Evolutionary conservation across 1,140 invertebrate species (phyloP), one percentile per base, ranked within the genome.

Genomic region (Drosophila sucinea): DNA sequence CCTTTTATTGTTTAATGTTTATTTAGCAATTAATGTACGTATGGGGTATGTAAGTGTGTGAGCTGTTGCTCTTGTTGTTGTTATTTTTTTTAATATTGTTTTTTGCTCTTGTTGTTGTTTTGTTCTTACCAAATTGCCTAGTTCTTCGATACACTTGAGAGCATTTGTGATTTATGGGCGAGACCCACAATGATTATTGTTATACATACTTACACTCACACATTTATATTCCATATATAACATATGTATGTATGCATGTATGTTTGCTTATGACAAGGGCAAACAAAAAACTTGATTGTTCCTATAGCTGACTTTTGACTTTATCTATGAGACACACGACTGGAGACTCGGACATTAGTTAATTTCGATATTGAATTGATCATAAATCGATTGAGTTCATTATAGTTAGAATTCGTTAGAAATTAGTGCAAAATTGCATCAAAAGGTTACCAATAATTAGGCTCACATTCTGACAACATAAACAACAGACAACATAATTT

Each of bases 111-210:
- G 58, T 40, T 55, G 47, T 41, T 54, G 17, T 17, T 35, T 57
- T 51, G 44, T 62, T 67, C 51, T 63, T 69, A 60, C 47, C 51
- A 27, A 41, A 71, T 70, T 74, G 75, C 80, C 70, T 63, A 79
- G 73, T 77, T 77, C 78, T 86, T 75, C 69, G 82, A 79, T 85
- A 75, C 83, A 85, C 65, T 82, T 67, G 82, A 82, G 79, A 86
- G 82, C 74, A 41, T 60, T 72, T 75, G 67, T 85, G 82, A 85
- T 85, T 85, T 85, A 85, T 76, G 82, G 61, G 60, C 65, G 69
- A 71, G 79, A 72, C 81, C 84, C 79, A 55, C 78, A 66, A 56
- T 81, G 81, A 66, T 73, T 47, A 47, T 47, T 75, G 73, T 64
- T 77, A 57, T 57, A 57, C 55, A 57, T 57, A 57, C 30, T 17